These are phyloP conservation scores for Spheniscus mendiculus DNA, from an alignment of 2,113 vertebrate species.

Conservation along the genomic window DNA sequence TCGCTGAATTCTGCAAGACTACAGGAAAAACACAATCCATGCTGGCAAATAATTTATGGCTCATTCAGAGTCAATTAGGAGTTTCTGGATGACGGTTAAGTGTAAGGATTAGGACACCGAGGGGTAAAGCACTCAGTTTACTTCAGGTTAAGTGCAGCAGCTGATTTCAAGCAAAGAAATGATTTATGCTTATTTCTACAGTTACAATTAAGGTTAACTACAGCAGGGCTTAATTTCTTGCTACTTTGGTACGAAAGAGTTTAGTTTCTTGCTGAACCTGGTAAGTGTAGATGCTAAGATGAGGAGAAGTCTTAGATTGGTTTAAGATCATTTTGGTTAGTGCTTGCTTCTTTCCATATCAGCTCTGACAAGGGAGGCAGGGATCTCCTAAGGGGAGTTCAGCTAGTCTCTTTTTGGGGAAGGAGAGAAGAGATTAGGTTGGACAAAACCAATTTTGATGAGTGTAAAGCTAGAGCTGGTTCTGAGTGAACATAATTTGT, in stretches of 20 bases:
- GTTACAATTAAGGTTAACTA: neutral
- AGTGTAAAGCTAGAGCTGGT: neutral
- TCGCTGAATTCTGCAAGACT: neutral
- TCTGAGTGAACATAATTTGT: neutral
- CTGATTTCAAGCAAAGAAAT: neutral
- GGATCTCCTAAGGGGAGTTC: neutral
- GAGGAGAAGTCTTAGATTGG: neutral
- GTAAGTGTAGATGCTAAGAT: neutral
- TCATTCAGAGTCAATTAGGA: neutral
- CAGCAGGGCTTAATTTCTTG: neutral
- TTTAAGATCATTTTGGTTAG: neutral
- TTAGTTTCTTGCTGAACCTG: neutral
- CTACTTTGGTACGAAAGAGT: neutral
- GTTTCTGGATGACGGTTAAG: neutral
- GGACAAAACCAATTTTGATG: neutral
- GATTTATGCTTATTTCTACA: neutral
- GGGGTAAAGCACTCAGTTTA: neutral
- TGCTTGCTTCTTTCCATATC: neutral
- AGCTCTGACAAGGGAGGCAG: neutral
- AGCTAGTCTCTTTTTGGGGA: neutral
- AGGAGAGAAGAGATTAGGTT: neutral
- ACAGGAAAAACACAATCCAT: rapidly evolving
- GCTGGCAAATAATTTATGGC: neutral
- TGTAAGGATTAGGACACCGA: neutral
- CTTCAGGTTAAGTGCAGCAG: neutral